A percentile compares a stretch with the other conserved stretches of the same genome.
phyloP scores from a whole-genome alignment of 2,888 invertebrate species.

The Punctoribates punctum region DNA sequence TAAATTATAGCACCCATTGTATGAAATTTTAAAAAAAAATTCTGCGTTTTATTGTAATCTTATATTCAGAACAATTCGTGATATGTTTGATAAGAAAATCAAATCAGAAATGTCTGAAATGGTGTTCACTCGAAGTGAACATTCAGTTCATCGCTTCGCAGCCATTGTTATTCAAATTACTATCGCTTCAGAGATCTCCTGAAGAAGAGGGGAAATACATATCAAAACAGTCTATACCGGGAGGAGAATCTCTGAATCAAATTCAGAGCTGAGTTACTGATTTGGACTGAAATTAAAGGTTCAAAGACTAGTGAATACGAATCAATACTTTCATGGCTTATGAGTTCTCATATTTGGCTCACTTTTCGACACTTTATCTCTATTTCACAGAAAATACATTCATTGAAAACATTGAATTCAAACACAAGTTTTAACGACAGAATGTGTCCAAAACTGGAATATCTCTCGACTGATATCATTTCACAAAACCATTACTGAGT shows the following conservation, averaged over 20 bases:
- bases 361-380: background rate
- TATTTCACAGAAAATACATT: background rate
- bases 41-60: no score
- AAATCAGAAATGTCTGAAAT: background rate
- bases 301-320: background rate
- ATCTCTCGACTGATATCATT: background rate
- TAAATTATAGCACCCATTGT: no score
- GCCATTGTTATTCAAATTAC: constrained; percentile 1
- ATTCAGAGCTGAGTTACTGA: background rate
- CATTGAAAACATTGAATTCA: background rate
- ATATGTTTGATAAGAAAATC: constrained; percentile 2
- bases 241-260: background rate
- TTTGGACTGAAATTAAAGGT: no score
- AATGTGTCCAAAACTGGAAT: constrained; percentile 5
- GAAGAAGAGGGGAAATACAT: background rate
- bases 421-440: background rate
- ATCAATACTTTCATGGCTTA: constrained; percentile 8
- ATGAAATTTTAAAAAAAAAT: no score
- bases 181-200: background rate
- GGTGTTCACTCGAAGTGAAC: background rate
- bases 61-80: background rate
- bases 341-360: background rate
- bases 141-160: background rate
- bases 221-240: background rate
- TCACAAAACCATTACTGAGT: constrained; percentile 8